Conservation (phyloP, 92 coral and sea anemone genomes). For the Epizoanthus illoricatus region DNA sequence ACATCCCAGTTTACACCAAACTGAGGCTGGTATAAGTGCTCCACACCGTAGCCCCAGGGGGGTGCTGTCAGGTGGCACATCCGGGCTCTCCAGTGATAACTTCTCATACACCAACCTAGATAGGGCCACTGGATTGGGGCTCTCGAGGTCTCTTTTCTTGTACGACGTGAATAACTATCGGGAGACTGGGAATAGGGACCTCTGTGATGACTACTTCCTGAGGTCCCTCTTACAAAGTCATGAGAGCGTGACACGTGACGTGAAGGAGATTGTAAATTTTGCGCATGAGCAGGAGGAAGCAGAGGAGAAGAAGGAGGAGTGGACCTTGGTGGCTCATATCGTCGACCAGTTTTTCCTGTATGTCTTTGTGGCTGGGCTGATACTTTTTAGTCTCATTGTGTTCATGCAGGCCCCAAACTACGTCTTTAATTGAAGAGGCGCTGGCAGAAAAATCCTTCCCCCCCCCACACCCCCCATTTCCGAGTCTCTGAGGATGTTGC, state of each 20-base stretch:
- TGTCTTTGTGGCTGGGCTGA: constrained; percentile 37
- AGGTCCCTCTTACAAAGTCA: constrained; percentile 19
- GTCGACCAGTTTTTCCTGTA: constrained; percentile 57
- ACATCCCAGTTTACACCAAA: constrained; percentile 4
- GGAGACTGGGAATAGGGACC: constrained; percentile 18
- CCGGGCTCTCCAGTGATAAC: constrained; percentile 20
- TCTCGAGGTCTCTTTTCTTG: constrained; percentile 30
- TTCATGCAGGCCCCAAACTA: constrained; percentile 51
- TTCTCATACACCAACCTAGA: constrained; percentile 29
- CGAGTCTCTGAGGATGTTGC: too few relatives aligned
- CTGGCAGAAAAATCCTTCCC: too few relatives aligned
- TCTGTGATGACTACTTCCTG: constrained; percentile 11
- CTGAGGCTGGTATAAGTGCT: constrained; percentile 4
- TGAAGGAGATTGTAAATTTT: constrained; percentile 39
- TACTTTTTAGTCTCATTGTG: constrained; percentile 43
- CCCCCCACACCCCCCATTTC: too few relatives aligned
- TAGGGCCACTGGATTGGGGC: constrained; percentile 26
- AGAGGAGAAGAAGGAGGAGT: constrained; percentile 57
- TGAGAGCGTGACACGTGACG: constrained; percentile 39
- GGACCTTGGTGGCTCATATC: constrained; percentile 61
- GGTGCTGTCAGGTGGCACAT: not conserved
- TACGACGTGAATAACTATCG: constrained; percentile 38
- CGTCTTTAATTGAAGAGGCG: constrained; percentile 9
- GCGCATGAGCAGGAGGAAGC: constrained; percentile 61
- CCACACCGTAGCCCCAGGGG: constrained; percentile 22